These are phyloP conservation scores for Pristionchus arcanus DNA, from an alignment of 2,888 invertebrate species.

Conservation along the genomic window DNA sequence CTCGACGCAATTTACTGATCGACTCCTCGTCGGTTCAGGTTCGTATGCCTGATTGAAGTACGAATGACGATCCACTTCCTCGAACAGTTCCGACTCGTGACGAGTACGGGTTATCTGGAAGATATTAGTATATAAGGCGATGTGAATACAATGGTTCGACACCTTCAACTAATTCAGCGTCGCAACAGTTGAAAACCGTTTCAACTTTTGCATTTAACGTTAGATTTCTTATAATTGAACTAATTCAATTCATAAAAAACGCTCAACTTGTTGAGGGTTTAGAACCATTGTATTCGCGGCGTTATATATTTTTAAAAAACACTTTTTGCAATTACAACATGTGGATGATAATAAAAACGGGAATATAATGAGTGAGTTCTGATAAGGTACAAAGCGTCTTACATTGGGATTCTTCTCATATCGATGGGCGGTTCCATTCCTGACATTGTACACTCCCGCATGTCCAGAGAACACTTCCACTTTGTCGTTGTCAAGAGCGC, in stretches of 20 bases:
- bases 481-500: slow-evolving; percentile 16
- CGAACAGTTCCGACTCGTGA: slow-evolving; percentile 37
- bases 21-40: neutral
- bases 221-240: too few species aligned
- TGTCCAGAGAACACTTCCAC: slow-evolving; percentile 55
- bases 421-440: slow-evolving; percentile 37
- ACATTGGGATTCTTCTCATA: slow-evolving; percentile 52
- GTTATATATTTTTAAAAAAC: too few species aligned
- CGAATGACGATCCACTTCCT: slow-evolving; percentile 44
- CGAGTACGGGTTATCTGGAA: slow-evolving; percentile 32
- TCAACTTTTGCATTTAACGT: too few species aligned
- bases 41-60: slow-evolving; percentile 50
- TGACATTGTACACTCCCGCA: slow-evolving; percentile 54
- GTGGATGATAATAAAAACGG: neutral
- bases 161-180: too few species aligned
- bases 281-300: too few species aligned
- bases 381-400: neutral
- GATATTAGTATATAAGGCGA: neutral
- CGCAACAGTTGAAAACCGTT: too few species aligned
- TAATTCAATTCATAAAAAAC: too few species aligned
- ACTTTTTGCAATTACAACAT: too few species aligned
- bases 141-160: too few species aligned
- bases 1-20: slow-evolving; percentile 48
- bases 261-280: too few species aligned
- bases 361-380: neutral